These are phyloP conservation scores for Glossophaga mutica DNA, from an alignment of 2,797 vertebrate species.

Conservation along the genomic window DNA sequence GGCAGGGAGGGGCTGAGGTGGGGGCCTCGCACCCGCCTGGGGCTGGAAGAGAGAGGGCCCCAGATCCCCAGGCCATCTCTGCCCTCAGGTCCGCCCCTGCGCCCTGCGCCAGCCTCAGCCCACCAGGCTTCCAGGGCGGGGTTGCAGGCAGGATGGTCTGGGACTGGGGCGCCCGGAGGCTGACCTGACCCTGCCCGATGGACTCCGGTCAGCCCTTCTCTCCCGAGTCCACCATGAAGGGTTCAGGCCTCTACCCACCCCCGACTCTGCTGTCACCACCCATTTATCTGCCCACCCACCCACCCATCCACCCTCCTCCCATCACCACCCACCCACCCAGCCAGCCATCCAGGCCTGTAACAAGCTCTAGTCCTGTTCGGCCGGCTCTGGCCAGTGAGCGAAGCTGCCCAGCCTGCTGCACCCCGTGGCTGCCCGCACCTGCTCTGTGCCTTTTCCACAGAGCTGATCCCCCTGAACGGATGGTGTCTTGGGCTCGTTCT, in stretches of 20 bases:
- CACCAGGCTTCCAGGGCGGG: fast-evolving
- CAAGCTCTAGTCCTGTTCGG: fast-evolving
- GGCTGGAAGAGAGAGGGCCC: neutral
- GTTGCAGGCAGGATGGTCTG: neutral
- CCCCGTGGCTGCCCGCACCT: neutral
- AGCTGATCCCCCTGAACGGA: fast-evolving
- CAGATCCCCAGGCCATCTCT: fast-evolving
- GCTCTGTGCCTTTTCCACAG: neutral
- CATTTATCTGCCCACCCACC: neutral
- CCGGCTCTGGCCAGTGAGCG: no score
- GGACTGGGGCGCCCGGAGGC: neutral
- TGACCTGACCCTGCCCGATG: neutral
- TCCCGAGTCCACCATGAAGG: neutral
- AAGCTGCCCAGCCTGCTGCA: neutral
- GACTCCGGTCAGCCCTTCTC: neutral
- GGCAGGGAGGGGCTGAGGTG: neutral
- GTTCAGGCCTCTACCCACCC: neutral
- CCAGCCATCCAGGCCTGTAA: neutral
- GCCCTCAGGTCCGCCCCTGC: neutral
- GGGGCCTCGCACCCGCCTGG: neutral
- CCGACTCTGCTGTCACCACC: neutral
- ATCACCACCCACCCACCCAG: neutral
- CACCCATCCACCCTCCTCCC: neutral
- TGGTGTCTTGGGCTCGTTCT: fast-evolving
- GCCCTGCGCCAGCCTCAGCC: fast-evolving